phyloP scores from a whole-genome alignment of 2,888 invertebrate species.

The Luperina testacea region DNA sequence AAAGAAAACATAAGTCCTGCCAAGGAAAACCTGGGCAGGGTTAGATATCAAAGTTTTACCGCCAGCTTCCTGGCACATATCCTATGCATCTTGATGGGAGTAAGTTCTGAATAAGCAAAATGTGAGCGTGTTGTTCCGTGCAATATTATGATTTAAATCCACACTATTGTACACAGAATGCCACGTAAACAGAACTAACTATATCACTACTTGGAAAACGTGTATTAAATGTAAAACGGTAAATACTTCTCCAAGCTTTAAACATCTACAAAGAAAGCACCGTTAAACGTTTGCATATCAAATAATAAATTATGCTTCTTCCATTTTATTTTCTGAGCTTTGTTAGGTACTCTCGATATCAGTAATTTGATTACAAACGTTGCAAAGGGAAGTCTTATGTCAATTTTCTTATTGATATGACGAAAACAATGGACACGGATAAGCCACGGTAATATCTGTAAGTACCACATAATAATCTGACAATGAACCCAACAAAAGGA shows the following conservation, averaged over 20 bases:
- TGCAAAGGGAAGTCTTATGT: constrained; percentile 30
- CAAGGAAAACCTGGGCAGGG: constrained; percentile 53
- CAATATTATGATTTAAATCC: constrained; percentile 52
- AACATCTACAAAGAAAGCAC: constrained; percentile 11
- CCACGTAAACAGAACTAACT: constrained; percentile 27
- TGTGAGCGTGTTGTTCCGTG: constrained; percentile 47
- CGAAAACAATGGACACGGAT: constrained; percentile 32
- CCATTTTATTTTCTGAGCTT: constrained; percentile 34
- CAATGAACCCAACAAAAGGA: constrained; percentile 8
- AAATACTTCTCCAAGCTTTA: constrained; percentile 7
- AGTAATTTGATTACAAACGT: constrained; percentile 48
- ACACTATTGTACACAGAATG: constrained; percentile 29
- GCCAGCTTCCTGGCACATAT: constrained; percentile 57
- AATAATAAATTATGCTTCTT: constrained; percentile 24
- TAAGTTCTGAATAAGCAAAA: constrained; percentile 66
- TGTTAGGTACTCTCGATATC: constrained; percentile 22
- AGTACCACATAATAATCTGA: constrained; percentile 23
- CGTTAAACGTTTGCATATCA: constrained; percentile 23
- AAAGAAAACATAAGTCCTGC: constrained; percentile 53
- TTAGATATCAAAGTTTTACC: constrained; percentile 64
- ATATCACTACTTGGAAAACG: constrained; percentile 22
- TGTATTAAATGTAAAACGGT: constrained; percentile 25
- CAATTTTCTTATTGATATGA: constrained; percentile 31
- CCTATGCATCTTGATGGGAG: constrained; percentile 64
- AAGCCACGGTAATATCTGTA: constrained; percentile 14